Conservation (phyloP, 2,113 vertebrate genomes). For the Camelus bactrianus region DNA sequence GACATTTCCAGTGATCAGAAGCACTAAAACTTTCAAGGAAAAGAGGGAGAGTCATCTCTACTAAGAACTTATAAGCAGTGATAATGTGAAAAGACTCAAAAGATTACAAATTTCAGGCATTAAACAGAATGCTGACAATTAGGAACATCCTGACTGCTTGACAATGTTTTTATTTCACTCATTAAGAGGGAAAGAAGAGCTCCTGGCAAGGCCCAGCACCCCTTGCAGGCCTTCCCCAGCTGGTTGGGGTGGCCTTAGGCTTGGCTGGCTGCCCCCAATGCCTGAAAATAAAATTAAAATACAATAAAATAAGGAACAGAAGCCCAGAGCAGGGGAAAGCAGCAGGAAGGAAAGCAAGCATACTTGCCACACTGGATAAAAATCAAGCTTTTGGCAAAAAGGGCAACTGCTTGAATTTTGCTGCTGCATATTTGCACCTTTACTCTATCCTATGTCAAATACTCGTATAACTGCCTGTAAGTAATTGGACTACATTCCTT, state of each 20-base stretch:
- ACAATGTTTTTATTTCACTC: background rate
- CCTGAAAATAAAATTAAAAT: no score
- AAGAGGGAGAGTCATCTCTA: background rate
- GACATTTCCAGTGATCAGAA: conserved; percentile 22
- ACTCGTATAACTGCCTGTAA: background rate
- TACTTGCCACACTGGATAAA: background rate
- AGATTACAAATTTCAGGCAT: background rate
- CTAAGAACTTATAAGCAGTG: background rate
- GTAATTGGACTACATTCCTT: background rate
- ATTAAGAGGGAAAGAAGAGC: background rate
- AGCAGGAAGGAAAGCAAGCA: background rate
- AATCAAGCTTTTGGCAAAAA: background rate
- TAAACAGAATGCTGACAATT: background rate
- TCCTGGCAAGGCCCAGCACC: no score
- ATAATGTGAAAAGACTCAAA: background rate
- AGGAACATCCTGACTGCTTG: background rate
- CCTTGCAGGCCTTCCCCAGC: no score
- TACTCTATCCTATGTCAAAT: background rate
- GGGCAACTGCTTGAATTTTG: background rate
- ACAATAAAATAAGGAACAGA: background rate
- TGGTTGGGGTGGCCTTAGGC: no score
- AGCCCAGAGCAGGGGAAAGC: rapidly evolving
- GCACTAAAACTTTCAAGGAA: conserved; percentile 7
- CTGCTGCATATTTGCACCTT: background rate
- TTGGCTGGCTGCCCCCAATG: no score